Evolutionary conservation across 1,140 invertebrate genomes (phyloP).

Genomic region (Papilio dardanus): DNA sequence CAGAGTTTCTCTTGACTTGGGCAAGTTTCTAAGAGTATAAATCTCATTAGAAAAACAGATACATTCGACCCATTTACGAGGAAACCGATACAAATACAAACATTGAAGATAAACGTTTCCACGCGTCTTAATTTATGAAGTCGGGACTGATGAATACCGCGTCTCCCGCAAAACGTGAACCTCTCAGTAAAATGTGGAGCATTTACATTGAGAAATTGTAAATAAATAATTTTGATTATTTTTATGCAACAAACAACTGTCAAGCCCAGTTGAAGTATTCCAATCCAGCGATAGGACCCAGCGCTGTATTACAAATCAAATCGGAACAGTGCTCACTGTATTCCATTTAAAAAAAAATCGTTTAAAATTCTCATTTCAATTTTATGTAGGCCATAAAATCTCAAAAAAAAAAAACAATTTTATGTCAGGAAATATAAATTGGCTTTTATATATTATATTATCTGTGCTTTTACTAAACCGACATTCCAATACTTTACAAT

Average conservation of each 20-base stretch:
- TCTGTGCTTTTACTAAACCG: neutral
- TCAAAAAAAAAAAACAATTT: no score
- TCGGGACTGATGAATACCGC: conserved; percentile 14
- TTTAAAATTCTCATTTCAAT: no score
- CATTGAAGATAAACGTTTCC: conserved; percentile 14
- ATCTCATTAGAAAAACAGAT: neutral
- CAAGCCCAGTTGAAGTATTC: no score
- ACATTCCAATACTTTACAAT: neutral
- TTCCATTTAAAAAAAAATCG: no score
- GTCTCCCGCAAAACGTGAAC: neutral
- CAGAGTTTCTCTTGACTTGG: neutral
- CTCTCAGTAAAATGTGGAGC: neutral
- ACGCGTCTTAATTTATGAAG: conserved; percentile 18
- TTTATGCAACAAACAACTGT: no score
- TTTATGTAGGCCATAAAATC: no score
- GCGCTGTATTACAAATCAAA: no score
- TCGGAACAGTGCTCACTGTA: no score
- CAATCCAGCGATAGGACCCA: no score
- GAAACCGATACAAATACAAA: conserved; percentile 15
- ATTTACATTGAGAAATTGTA: neutral
- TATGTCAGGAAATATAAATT: no score
- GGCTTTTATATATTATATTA: no score
- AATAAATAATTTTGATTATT: neutral
- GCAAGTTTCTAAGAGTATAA: neutral
- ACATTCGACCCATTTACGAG: neutral